phyloP scores from a whole-genome alignment of 2,797 vertebrate species.

The Acanthopagrus latus region DNA sequence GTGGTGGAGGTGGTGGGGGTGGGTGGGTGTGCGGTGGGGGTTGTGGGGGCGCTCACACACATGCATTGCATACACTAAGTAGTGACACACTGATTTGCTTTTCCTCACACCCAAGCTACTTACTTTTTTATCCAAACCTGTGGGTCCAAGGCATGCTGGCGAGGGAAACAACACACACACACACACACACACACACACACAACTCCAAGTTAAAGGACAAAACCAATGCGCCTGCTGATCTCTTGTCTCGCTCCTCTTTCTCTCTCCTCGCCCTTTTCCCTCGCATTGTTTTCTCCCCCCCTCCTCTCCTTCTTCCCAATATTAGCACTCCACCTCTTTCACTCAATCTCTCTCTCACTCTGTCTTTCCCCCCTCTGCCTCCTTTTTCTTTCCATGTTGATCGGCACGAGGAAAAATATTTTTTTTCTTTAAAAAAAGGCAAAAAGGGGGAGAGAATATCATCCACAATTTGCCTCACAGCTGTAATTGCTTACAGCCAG shows the following conservation, averaged over 20 bases:
- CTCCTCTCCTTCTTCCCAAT: constrained; percentile 38
- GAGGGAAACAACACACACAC: constrained; percentile 1
- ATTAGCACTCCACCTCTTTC: constrained; percentile 42
- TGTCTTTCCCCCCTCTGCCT: constrained; percentile 37
- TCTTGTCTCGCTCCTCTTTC: constrained; percentile 56
- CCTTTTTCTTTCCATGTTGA: constrained; percentile 62
- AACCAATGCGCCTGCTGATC: constrained; percentile 56
- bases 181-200: constrained; percentile 8
- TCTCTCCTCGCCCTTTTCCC: constrained; percentile 58
- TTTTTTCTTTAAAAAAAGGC: constrained; percentile 31
- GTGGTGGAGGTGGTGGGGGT: constrained; percentile 24
- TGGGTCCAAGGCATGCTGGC: constrained; percentile 54
- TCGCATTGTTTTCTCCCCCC: constrained; percentile 62
- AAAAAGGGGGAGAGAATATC: constrained; percentile 75
- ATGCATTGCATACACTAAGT: constrained; percentile 30
- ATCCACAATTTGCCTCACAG: constrained; percentile 86
- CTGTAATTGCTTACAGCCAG: constrained; percentile 86
- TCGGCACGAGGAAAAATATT: constrained; percentile 56
- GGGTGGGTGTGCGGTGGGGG: not conserved
- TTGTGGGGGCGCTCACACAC: not conserved
- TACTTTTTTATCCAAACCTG: constrained; percentile 58
- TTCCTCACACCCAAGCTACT: constrained; percentile 37
- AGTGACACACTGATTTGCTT: constrained; percentile 43
- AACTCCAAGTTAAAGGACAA: constrained; percentile 65
- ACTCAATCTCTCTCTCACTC: constrained; percentile 55